phyloP scores from a whole-genome alignment of 2,113 vertebrate species.

The Embiotoca jacksoni region DNA sequence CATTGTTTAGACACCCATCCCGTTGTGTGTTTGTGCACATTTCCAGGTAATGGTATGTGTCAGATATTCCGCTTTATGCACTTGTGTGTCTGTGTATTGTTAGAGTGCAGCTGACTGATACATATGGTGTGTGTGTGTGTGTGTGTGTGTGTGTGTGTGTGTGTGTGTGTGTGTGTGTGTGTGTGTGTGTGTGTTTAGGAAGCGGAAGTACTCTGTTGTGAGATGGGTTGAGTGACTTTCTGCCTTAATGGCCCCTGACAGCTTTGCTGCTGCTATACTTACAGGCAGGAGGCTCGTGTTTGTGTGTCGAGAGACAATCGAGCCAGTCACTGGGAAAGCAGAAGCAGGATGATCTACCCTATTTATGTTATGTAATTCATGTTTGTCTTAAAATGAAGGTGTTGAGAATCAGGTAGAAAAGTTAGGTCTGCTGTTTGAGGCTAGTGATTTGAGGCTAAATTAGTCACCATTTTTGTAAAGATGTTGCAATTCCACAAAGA shows the following conservation, averaged over 20 bases:
- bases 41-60: background rate
- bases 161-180: background rate
- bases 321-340: too few relatives aligned
- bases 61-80: constrained; percentile 1
- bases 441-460: too few relatives aligned
- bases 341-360: too few relatives aligned
- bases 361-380: too few relatives aligned
- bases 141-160: background rate
- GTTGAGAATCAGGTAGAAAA: too few relatives aligned
- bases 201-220: background rate
- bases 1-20: too few relatives aligned
- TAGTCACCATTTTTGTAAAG: too few relatives aligned
- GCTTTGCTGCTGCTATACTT: background rate
- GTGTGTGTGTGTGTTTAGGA: background rate
- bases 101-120: background rate
- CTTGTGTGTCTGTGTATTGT: constrained; percentile 8
- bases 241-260: constrained; percentile 13
- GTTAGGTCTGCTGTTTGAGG: too few relatives aligned
- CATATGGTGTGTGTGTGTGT: background rate
- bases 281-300: background rate
- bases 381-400: too few relatives aligned
- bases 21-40: constrained; percentile 3
- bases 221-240: background rate
- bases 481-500: too few relatives aligned
- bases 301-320: background rate